A percentile compares a stretch with the other conserved stretches of the same genome.
Conservation (phyloP, 2,797 vertebrate genomes). For the Pelobates cultripes region DNA sequence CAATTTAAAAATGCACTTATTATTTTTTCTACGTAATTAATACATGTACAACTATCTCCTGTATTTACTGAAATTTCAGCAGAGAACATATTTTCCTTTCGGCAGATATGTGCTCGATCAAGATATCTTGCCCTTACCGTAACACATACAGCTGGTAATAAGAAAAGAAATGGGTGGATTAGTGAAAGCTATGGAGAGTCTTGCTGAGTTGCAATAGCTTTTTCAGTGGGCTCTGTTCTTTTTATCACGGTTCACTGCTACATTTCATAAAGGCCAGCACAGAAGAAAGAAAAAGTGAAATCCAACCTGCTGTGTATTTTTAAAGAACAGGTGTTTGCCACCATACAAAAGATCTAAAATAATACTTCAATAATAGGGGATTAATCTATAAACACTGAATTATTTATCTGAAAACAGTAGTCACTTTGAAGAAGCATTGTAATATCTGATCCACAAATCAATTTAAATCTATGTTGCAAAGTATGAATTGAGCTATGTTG, state of each 20-base stretch:
- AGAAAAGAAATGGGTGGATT: too few relatives aligned
- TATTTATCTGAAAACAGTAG: constrained; percentile 37
- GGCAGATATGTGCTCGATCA: background rate
- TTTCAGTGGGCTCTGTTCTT: background rate
- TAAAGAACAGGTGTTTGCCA: constrained; percentile 11
- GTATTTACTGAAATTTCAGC: too few relatives aligned
- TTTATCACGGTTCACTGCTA: background rate
- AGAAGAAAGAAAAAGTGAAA: background rate
- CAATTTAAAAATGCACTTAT: too few relatives aligned
- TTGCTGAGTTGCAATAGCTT: constrained; percentile 1
- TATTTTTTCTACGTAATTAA: too few relatives aligned
- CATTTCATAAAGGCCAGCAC: background rate
- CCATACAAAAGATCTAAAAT: constrained; percentile 28
- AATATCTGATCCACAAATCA: constrained; percentile 36
- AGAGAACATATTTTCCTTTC: too few relatives aligned
- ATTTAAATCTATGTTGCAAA: constrained; percentile 23
- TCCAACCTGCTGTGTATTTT: background rate
- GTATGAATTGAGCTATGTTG: background rate
- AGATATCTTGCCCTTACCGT: background rate
- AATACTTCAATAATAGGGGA: constrained; percentile 24
- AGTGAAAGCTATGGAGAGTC: background rate
- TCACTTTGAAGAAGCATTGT: constrained; percentile 18
- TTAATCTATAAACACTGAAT: constrained; percentile 44
- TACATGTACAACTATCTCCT: too few relatives aligned
- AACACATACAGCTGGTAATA: constrained; percentile 6